Conservation (phyloP, 2,888 invertebrate species). For the Aquatica leii region DNA sequence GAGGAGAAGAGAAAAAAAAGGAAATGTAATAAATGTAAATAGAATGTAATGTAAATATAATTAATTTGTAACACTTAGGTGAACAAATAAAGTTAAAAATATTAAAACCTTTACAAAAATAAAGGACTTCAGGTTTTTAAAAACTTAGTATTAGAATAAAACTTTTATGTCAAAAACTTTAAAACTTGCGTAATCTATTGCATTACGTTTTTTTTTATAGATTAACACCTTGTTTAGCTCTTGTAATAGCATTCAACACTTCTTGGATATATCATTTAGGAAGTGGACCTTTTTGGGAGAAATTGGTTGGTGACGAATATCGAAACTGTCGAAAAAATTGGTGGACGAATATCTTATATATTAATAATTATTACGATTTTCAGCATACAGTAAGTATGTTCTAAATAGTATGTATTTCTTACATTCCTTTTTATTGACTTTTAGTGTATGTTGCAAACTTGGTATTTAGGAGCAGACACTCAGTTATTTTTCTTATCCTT, state of each 20-base stretch:
- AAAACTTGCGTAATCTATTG: background rate
- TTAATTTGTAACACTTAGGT: too few species aligned
- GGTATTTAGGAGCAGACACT: constrained; percentile 55
- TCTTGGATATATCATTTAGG: constrained; percentile 47
- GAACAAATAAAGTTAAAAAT: too few species aligned
- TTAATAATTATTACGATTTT: constrained; percentile 47
- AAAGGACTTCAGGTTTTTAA: too few species aligned
- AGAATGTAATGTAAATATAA: too few species aligned
- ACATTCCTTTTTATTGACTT: constrained; percentile 32
- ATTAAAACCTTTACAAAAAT: too few species aligned
- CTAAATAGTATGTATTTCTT: background rate
- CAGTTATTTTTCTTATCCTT: constrained; percentile 51
- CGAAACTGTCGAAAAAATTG: constrained; percentile 48
- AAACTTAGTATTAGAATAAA: too few species aligned
- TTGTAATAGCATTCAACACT: constrained; percentile 43
- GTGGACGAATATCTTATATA: constrained; percentile 48
- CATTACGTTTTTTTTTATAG: constrained; percentile 41
- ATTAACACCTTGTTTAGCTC: constrained; percentile 44
- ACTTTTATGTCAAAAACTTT: background rate
- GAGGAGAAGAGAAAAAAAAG: too few species aligned
- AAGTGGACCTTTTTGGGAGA: constrained; percentile 49
- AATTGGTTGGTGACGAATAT: constrained; percentile 44
- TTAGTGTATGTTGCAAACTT: constrained; percentile 54
- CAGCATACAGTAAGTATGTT: constrained; percentile 44
- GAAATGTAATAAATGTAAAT: too few species aligned